Percentiles rank a stretch among this genome's conserved stretches.
phyloP scores from a whole-genome alignment of 2,797 vertebrate genomes.

The Labroides dimidiatus region DNA sequence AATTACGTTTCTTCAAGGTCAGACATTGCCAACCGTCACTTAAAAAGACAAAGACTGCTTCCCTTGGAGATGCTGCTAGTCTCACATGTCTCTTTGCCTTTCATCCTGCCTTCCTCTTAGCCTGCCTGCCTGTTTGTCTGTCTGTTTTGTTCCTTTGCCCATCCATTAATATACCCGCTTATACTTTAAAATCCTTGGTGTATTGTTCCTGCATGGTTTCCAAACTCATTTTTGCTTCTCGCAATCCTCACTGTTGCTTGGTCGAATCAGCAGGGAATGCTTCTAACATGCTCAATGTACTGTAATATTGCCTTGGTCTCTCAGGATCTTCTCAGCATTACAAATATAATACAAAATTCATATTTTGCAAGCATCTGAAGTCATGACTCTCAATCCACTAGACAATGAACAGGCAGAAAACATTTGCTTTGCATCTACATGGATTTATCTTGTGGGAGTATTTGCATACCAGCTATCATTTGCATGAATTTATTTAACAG shows the following conservation, averaged over 20 bases:
- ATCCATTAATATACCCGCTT: slow-evolving; percentile 6
- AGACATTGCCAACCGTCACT: slow-evolving; percentile 5
- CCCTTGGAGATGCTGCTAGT: not conserved
- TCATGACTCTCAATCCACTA: slow-evolving; percentile 57
- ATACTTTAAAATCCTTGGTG: slow-evolving; percentile 17
- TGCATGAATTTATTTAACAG: slow-evolving; percentile 64
- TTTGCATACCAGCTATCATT: slow-evolving; percentile 59
- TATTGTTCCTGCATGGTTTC: slow-evolving; percentile 20
- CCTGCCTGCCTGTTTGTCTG: not conserved
- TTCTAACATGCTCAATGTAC: slow-evolving; percentile 57
- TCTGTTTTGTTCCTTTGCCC: not conserved
- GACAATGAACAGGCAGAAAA: slow-evolving; percentile 50
- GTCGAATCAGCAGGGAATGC: slow-evolving; percentile 51
- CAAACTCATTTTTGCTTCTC: slow-evolving; percentile 26
- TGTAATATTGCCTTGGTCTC: slow-evolving; percentile 59
- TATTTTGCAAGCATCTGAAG: slow-evolving; percentile 58
- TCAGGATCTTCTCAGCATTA: slow-evolving; percentile 46
- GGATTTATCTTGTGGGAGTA: slow-evolving; percentile 39
- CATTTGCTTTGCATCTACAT: slow-evolving; percentile 54
- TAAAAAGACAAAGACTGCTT: slow-evolving; percentile 10
- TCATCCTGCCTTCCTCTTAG: not conserved
- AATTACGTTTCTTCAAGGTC: not conserved
- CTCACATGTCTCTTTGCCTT: not conserved
- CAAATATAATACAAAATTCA: slow-evolving; percentile 62
- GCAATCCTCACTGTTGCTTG: slow-evolving; percentile 33